Conservation (phyloP, 2,113 vertebrate species). For the Nannospalax galili region DNA sequence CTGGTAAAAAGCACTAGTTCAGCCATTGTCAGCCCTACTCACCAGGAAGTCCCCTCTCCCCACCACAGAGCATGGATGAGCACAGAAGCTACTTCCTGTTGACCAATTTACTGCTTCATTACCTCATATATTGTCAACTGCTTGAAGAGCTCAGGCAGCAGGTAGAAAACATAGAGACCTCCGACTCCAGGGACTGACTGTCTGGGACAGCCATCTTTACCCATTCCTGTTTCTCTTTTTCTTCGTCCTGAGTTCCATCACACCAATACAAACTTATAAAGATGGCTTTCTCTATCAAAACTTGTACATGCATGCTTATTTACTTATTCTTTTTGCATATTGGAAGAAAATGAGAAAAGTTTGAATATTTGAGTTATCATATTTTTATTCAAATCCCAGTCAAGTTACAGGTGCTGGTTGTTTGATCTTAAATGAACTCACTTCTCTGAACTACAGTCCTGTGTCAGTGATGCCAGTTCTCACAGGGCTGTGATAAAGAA, state of each 20-base stretch:
- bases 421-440: slow-evolving; percentile 23
- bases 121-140: not conserved
- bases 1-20: slow-evolving; percentile 71
- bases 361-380: not conserved
- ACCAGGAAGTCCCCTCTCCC: slow-evolving; percentile 43
- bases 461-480: not conserved
- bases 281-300: not conserved
- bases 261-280: not conserved
- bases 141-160: not conserved
- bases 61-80: not conserved
- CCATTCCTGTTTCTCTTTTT: not conserved
- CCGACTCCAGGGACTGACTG: slow-evolving; percentile 61
- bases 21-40: slow-evolving; percentile 26
- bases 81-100: not conserved
- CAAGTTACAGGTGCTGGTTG: not conserved
- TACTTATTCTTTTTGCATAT: not conserved
- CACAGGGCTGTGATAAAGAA: not conserved
- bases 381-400: not conserved
- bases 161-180: slow-evolving; percentile 53
- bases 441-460: not conserved
- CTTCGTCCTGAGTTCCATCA: not conserved
- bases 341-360: not conserved
- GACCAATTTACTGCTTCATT: slow-evolving; percentile 19
- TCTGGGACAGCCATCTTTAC: slow-evolving; percentile 34
- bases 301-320: not conserved